A percentile compares a stretch with the other conserved stretches of the same genome.
Conservation (phyloP, 2,797 vertebrate species). For the Pseudomugil gertrudae region DNA sequence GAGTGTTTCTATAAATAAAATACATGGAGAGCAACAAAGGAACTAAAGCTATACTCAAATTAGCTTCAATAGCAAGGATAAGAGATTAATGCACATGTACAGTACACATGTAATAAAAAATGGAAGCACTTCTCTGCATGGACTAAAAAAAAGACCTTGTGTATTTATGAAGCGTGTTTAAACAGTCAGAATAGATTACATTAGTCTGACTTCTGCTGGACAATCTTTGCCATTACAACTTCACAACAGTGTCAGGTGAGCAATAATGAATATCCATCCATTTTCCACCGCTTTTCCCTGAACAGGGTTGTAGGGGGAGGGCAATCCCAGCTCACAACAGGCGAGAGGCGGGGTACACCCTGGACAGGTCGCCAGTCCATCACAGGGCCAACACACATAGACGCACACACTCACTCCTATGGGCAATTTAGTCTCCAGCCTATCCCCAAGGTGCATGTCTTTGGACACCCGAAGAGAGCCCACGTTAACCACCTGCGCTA, state of each 20-base stretch:
- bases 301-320: too few relatives aligned
- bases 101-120: conserved; percentile 13
- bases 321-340: too few relatives aligned
- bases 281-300: too few relatives aligned
- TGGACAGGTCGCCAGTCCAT: too few relatives aligned
- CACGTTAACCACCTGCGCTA: too few relatives aligned
- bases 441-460: too few relatives aligned
- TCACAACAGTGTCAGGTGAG: conserved; percentile 5
- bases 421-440: too few relatives aligned
- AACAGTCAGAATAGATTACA: conserved; percentile 45
- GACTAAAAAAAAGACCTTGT: conserved; percentile 13
- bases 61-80: conserved; percentile 40
- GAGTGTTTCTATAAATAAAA: conserved; percentile 59
- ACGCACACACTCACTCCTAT: too few relatives aligned
- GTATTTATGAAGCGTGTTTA: conserved; percentile 15
- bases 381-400: too few relatives aligned
- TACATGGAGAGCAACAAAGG: conserved; percentile 52
- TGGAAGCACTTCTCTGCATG: not conserved
- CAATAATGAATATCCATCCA: not conserved
- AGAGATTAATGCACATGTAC: conserved; percentile 19
- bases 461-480: too few relatives aligned
- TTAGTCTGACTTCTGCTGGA: conserved; percentile 80
- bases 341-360: too few relatives aligned
- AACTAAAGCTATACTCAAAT: conserved; percentile 37
- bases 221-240: conserved; percentile 65